Percentiles rank a stretch among this genome's conserved stretches.
phyloP scores from a whole-genome alignment of 2,797 vertebrate genomes.

The Lithobates sylvaticus region DNA sequence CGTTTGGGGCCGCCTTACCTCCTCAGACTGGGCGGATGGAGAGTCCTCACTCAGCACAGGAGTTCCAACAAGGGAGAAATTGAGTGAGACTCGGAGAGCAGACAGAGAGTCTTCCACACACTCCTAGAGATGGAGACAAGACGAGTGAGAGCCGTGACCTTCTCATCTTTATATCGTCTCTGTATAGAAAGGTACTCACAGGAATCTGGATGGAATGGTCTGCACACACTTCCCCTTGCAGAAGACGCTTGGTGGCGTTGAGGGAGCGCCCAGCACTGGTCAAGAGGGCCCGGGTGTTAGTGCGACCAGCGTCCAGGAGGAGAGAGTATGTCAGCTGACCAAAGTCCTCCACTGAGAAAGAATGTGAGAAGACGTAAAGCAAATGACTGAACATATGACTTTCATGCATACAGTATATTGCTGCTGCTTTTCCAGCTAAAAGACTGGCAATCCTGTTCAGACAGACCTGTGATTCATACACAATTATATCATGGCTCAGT shows the following conservation, averaged over 20 bases:
- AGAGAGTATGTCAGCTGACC: slow-evolving; percentile 65
- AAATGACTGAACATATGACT: too few relatives aligned
- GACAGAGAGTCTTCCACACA: slow-evolving; percentile 38
- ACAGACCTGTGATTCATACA: too few relatives aligned
- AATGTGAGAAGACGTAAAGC: too few relatives aligned
- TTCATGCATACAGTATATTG: too few relatives aligned
- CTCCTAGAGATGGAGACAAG: neutral
- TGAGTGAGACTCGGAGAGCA: slow-evolving; percentile 7
- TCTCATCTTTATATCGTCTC: too few relatives aligned
- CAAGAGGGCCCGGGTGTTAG: slow-evolving; percentile 63
- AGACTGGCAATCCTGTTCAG: too few relatives aligned
- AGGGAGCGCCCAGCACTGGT: neutral
- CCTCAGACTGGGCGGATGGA: neutral
- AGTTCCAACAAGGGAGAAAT: neutral
- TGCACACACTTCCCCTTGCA: neutral
- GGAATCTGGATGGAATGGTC: slow-evolving; percentile 3
- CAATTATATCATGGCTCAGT: too few relatives aligned
- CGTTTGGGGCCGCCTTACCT: neutral
- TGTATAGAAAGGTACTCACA: neutral
- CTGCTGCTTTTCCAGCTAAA: too few relatives aligned
- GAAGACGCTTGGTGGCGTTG: neutral
- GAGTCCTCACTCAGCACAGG: slow-evolving; percentile 30
- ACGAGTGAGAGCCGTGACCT: neutral
- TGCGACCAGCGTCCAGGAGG: slow-evolving; percentile 63
- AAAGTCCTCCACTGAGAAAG: neutral